phyloP scores from a whole-genome alignment of 2,888 invertebrate species.

The Andrena haemorrhoa region DNA sequence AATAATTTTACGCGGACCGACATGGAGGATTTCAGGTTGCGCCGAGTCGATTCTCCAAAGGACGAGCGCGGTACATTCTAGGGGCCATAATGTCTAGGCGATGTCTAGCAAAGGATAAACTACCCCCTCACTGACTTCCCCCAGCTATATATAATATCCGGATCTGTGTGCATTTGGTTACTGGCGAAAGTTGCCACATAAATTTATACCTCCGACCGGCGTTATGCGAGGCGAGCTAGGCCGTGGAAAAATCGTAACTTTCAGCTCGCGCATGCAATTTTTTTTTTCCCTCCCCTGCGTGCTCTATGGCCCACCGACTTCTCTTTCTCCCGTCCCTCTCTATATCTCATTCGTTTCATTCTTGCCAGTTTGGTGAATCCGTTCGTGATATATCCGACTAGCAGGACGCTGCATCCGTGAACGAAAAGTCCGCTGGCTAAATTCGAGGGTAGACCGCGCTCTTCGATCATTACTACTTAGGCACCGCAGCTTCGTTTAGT shows the following conservation, averaged over 20 bases:
- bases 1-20: constrained; percentile 30
- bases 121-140: constrained; percentile 65
- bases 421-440: not conserved
- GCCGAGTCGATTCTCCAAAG: constrained; percentile 35
- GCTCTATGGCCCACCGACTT: constrained; percentile 48
- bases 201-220: constrained; percentile 68
- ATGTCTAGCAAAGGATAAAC: constrained; percentile 70
- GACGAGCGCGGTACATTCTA: constrained; percentile 39
- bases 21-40: constrained; percentile 40
- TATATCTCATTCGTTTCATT: not conserved
- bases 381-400: constrained; percentile 53
- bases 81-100: constrained; percentile 56
- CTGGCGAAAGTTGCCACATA: constrained; percentile 75
- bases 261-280: constrained; percentile 51
- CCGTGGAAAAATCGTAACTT: constrained; percentile 73
- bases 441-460: too few species aligned
- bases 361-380: constrained; percentile 51
- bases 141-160: constrained; percentile 73
- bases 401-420: constrained; percentile 12
- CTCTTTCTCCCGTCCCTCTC: not conserved
- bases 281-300: constrained; percentile 45
- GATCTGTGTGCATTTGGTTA: constrained; percentile 73
- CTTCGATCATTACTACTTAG: too few species aligned
- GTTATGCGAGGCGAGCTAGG: constrained; percentile 44
- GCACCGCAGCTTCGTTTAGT: too few species aligned